phyloP scores from a whole-genome alignment of 2,797 vertebrate genomes.

The Coregonus ussuriensis region DNA sequence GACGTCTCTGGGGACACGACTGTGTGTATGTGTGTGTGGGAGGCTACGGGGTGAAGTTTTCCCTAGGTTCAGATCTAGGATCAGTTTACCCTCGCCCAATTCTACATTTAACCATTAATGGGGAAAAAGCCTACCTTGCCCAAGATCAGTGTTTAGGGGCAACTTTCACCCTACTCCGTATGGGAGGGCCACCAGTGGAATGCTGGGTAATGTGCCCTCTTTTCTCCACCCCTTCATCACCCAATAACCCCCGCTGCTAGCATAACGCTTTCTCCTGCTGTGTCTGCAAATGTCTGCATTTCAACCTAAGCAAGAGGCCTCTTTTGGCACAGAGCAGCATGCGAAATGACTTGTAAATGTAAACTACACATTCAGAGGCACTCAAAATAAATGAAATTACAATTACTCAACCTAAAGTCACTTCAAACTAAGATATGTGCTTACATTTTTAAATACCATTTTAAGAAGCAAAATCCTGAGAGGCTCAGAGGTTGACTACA shows the following conservation, averaged over 20 bases:
- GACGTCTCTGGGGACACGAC: conserved; percentile 55
- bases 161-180: too few species aligned
- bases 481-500: not conserved
- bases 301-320: conserved; percentile 1
- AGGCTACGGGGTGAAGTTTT: conserved; percentile 22
- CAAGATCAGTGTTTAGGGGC: conserved; percentile 30
- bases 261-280: conserved; percentile 53
- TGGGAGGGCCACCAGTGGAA: conserved; percentile 42
- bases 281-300: conserved; percentile 20
- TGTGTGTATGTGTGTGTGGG: conserved; percentile 31
- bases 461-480: not conserved
- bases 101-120: not conserved
- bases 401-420: not conserved
- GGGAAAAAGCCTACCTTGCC: not conserved
- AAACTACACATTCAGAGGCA: not conserved
- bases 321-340: conserved; percentile 4
- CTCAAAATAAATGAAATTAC: not conserved
- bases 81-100: not conserved
- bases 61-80: not conserved
- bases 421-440: not conserved
- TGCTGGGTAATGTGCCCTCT: conserved; percentile 53
- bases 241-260: conserved; percentile 53
- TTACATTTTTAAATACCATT: not conserved
- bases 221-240: conserved; percentile 65
- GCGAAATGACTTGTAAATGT: conserved; percentile 28